These are phyloP conservation scores for Apeira syringaria DNA, from an alignment of 2,888 invertebrate genomes.

Conservation along the genomic window DNA sequence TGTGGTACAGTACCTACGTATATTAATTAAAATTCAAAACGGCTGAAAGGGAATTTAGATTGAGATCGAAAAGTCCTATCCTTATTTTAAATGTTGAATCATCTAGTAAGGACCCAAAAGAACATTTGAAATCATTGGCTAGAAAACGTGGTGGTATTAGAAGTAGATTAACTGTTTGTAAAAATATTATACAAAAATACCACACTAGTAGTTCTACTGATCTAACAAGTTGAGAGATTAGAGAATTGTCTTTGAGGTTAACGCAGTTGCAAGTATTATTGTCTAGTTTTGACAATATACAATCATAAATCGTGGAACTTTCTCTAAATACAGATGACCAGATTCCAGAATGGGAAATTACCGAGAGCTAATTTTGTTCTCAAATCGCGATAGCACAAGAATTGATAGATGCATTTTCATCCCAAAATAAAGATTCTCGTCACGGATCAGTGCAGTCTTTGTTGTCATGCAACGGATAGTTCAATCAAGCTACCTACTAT, in stretches of 20 bases:
- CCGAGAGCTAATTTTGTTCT: slow-evolving; percentile 1
- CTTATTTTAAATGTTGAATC: neutral
- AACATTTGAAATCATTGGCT: too few species aligned
- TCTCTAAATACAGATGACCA: neutral
- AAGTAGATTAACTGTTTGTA: too few species aligned
- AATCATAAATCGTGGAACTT: neutral
- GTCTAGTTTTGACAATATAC: neutral
- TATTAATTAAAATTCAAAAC: slow-evolving; percentile 3
- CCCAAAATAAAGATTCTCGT: neutral
- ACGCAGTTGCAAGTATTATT: neutral
- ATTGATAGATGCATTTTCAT: slow-evolving; percentile 1
- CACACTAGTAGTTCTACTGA: too few species aligned
- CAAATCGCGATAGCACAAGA: slow-evolving; percentile 1
- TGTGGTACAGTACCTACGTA: too few species aligned
- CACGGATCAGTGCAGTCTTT: neutral
- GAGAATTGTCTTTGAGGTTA: too few species aligned
- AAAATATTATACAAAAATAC: too few species aligned
- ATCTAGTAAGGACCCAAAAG: too few species aligned
- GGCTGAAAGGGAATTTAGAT: neutral
- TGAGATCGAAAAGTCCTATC: neutral
- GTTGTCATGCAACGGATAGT: too few species aligned
- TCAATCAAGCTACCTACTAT: too few species aligned
- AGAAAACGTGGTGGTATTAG: too few species aligned
- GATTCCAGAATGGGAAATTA: neutral
- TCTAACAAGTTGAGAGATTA: too few species aligned